Conservation (phyloP, 2,888 invertebrate genomes). For the Thumatha senex region DNA sequence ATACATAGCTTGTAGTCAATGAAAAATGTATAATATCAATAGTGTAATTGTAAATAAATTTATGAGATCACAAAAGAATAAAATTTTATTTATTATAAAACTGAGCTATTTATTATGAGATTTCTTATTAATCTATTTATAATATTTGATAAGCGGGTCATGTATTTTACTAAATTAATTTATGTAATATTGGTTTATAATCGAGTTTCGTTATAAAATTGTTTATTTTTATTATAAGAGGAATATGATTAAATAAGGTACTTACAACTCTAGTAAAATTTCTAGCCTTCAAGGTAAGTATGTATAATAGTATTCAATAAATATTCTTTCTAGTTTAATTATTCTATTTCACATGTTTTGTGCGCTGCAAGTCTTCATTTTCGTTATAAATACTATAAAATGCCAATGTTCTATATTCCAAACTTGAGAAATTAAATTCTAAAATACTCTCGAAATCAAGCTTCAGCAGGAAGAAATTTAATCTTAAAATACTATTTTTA, state of each 20-base stretch:
- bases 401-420: conserved; percentile 38
- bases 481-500: conserved; percentile 18
- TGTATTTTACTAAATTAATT: conserved; percentile 3
- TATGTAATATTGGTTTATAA: conserved; percentile 11
- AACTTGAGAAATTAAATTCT: conserved; percentile 24
- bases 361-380: conserved; percentile 76
- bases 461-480: conserved; percentile 16
- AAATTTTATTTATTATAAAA: conserved; percentile 15
- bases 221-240: conserved; percentile 23
- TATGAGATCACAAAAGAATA: conserved; percentile 5
- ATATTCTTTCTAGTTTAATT: conserved; percentile 54
- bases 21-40: no score
- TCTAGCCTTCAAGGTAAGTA: conserved; percentile 33
- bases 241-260: conserved; percentile 29
- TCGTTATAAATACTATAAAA: conserved; percentile 61
- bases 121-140: conserved; percentile 6
- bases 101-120: conserved; percentile 1
- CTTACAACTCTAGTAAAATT: conserved; percentile 22
- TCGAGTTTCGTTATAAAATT: conserved; percentile 29
- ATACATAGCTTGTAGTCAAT: neutral
- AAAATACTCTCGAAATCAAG: conserved; percentile 23
- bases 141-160: neutral
- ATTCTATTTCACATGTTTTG: conserved; percentile 77
- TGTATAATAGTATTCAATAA: conserved; percentile 53
- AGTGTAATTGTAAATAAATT: neutral